These are phyloP conservation scores for Catharus ustulatus DNA, from an alignment of 2,797 vertebrate species.

Conservation along the genomic window DNA sequence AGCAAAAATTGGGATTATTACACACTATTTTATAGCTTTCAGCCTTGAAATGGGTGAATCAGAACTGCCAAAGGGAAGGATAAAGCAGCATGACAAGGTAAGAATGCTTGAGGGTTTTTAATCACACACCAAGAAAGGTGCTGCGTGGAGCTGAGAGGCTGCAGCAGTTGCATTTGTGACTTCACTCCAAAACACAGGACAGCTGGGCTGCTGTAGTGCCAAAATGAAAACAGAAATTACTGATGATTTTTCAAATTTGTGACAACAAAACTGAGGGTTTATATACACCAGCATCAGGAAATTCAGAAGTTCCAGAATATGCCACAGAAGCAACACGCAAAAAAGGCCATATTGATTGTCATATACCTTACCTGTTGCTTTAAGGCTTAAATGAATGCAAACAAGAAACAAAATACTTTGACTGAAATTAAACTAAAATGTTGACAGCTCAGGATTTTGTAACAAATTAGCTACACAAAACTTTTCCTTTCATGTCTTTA, in stretches of 20 bases:
- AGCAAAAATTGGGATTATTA: neutral
- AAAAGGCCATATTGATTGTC: neutral
- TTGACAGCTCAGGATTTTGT: neutral
- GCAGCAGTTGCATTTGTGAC: neutral
- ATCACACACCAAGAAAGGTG: neutral
- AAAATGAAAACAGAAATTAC: neutral
- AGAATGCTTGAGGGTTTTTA: neutral
- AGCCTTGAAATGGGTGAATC: neutral
- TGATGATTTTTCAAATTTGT: neutral
- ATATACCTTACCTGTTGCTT: neutral
- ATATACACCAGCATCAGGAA: neutral
- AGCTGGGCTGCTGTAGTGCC: neutral
- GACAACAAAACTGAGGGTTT: neutral
- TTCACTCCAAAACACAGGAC: neutral
- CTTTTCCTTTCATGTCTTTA: neutral
- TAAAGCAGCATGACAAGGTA: neutral
- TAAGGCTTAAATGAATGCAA: neutral
- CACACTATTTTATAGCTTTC: neutral
- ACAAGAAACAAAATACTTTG: neutral
- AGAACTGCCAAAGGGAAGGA: neutral
- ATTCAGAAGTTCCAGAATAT: neutral
- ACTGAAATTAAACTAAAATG: neutral
- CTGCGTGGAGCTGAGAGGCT: neutral
- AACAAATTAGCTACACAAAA: neutral
- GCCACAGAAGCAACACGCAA: neutral